Percentiles rank a stretch among this genome's conserved stretches.
Conservation (phyloP, 2,888 invertebrate species). For the Allolobophora icterica region DNA sequence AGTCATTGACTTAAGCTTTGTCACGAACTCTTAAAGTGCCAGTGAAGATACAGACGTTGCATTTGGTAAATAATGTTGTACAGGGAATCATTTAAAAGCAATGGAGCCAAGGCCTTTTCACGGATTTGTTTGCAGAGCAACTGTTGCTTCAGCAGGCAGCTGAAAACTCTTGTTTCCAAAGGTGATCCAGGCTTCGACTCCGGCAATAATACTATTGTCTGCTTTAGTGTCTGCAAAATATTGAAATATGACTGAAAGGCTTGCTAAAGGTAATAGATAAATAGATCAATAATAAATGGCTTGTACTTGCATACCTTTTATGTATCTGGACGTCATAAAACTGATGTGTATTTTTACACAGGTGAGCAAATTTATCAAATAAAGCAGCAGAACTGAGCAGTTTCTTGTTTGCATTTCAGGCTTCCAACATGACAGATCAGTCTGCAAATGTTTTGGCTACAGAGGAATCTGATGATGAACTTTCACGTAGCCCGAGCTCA, state of each 20-base stretch:
- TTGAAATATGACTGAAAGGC: neutral
- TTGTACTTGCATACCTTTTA: neutral
- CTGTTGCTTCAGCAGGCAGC: neutral
- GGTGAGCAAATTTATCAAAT: too few species aligned
- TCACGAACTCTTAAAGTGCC: neutral
- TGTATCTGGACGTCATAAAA: neutral
- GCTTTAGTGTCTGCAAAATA: neutral
- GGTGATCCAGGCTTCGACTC: neutral
- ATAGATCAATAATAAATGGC: too few species aligned
- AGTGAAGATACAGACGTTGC: neutral
- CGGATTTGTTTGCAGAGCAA: neutral
- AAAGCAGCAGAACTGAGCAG: neutral
- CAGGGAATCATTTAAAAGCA: neutral
- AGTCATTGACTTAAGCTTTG: neutral
- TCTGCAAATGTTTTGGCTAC: neutral
- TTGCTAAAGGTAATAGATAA: neutral
- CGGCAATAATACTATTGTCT: neutral
- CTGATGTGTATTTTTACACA: neutral
- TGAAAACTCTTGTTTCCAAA: neutral
- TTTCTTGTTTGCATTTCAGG: neutral
- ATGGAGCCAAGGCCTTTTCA: neutral
- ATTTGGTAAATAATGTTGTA: neutral
- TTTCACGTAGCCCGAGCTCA: neutral
- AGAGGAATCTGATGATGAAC: neutral
- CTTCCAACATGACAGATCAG: constrained; percentile 17